These are phyloP conservation scores for Dilophus febrilis DNA, from an alignment of 2,888 invertebrate genomes.

Conservation along the genomic window DNA sequence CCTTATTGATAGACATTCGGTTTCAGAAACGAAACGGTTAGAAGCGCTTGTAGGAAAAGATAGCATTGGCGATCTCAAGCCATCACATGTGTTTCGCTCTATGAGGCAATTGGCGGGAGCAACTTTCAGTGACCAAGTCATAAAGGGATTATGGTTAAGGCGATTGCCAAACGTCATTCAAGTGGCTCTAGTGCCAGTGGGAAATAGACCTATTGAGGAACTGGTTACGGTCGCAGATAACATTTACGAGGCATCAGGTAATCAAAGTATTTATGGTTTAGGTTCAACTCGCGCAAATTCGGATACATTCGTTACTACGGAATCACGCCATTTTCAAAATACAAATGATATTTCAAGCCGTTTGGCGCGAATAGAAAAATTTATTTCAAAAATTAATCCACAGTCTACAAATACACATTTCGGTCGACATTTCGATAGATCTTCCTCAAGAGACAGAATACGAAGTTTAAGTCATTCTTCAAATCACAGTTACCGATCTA, in stretches of 20 bases:
- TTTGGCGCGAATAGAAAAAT: no score
- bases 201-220: neutral
- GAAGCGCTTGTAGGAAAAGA: neutral
- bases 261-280: no score
- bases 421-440: no score
- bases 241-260: neutral
- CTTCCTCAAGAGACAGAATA: no score
- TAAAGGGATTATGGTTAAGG: neutral
- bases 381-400: no score
- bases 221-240: neutral
- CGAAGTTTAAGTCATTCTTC: no score
- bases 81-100: neutral
- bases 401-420: no score
- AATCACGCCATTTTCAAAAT: no score
- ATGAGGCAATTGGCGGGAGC: neutral
- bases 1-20: neutral
- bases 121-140: neutral
- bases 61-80: neutral
- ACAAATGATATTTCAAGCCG: no score
- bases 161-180: neutral
- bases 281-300: no score
- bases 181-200: neutral
- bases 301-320: no score
- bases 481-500: no score
- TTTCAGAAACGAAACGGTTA: neutral